phyloP scores from a whole-genome alignment of 1,140 invertebrate genomes.

The Rhopalosiphum padi region DNA sequence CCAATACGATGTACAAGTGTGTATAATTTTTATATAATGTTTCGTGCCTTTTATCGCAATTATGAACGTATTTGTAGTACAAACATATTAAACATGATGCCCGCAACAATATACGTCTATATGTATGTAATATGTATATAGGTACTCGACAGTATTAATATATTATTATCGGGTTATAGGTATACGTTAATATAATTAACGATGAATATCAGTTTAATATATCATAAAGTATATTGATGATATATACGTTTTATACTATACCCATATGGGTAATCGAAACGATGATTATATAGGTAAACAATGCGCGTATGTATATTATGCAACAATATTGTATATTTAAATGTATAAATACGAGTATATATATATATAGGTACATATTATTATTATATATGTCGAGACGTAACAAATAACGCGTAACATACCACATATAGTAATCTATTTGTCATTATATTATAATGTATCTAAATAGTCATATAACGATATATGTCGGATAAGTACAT shows the following conservation, averaged over 20 bases:
- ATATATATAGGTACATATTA: background rate
- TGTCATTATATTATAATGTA: background rate
- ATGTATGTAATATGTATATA: no score
- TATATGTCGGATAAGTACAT: background rate
- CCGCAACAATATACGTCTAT: background rate
- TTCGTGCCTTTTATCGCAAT: background rate
- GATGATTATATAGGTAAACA: background rate
- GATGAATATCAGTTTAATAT: background rate
- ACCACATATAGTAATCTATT: conserved; percentile 9
- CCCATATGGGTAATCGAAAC: background rate
- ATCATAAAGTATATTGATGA: background rate
- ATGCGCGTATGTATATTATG: background rate
- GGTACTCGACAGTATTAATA: background rate
- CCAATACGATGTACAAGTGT: no score
- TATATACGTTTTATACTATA: background rate
- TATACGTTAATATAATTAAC: background rate
- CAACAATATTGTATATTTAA: background rate
- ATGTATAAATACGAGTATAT: background rate
- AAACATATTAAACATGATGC: background rate
- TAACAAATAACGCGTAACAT: background rate
- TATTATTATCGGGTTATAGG: background rate
- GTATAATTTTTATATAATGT: background rate
- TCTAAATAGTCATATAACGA: conserved; percentile 10
- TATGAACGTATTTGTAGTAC: background rate
- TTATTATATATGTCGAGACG: background rate